Conservation (phyloP, 2,113 vertebrate species). For the Archilochus colubris region DNA sequence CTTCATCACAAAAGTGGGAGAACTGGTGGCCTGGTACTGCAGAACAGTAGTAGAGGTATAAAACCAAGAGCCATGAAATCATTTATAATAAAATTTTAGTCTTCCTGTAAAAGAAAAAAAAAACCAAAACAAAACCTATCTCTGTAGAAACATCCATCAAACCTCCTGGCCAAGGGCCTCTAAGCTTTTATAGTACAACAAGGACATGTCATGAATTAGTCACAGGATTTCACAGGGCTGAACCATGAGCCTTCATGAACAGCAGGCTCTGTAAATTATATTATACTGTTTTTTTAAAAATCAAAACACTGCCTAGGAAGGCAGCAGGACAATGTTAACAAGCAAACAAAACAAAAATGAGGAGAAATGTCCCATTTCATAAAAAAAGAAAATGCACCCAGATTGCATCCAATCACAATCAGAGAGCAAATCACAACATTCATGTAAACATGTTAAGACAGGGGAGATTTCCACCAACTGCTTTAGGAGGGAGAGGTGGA, state of each 20-base stretch:
- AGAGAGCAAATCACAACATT: neutral
- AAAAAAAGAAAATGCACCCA: neutral
- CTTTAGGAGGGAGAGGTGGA: neutral
- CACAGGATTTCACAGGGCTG: neutral
- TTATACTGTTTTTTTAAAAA: neutral
- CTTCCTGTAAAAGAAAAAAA: conserved; percentile 9
- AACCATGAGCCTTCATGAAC: neutral
- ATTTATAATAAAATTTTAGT: neutral
- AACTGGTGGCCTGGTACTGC: neutral
- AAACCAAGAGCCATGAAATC: neutral
- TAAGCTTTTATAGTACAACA: neutral
- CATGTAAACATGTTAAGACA: neutral
- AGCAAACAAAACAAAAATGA: neutral
- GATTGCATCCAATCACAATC: neutral
- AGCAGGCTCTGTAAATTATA: neutral
- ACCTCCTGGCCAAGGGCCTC: neutral
- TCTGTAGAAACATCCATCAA: neutral
- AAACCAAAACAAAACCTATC: neutral
- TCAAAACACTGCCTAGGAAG: neutral
- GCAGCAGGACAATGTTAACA: neutral
- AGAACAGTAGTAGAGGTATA: neutral
- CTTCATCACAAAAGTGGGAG: neutral
- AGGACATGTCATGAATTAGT: neutral
- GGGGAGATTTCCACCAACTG: neutral
- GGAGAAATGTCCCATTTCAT: neutral